Percentiles rank a stretch among this genome's conserved stretches.
Evolutionary conservation across 2,113 vertebrate species (phyloP).

Genomic region (Struthidea cinerea): DNA sequence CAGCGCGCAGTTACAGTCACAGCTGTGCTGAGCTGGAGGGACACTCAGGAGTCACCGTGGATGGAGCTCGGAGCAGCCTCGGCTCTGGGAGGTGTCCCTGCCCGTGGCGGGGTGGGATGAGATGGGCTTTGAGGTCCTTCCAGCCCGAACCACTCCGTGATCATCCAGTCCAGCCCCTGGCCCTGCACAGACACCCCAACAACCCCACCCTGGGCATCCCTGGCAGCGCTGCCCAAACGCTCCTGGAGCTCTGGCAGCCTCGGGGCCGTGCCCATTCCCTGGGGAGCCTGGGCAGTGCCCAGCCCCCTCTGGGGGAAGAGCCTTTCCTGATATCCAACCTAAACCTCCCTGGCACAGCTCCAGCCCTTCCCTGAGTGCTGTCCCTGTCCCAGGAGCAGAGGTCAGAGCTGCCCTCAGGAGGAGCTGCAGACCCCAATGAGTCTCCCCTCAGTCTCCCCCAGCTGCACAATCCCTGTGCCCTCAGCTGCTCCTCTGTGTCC

Average conservation of each 20-base stretch:
- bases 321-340: neutral
- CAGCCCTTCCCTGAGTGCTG: neutral
- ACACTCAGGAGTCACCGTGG: fast-evolving
- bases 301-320: neutral
- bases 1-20: fast-evolving
- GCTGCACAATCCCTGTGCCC: neutral
- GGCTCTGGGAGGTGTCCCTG: neutral
- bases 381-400: neutral
- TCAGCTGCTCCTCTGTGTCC: neutral
- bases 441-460: neutral
- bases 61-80: neutral
- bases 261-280: neutral
- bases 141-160: too few species aligned
- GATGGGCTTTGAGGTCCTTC: neutral
- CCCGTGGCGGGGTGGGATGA: neutral
- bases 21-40: fast-evolving
- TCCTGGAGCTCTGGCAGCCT: neutral
- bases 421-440: neutral
- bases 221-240: neutral
- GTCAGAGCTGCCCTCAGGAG: neutral
- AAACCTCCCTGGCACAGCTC: fast-evolving
- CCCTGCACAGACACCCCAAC: neutral
- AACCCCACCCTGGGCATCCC: neutral
- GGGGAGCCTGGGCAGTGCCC: neutral
- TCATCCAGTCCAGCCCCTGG: neutral